Conservation (phyloP, 2,888 invertebrate genomes). For the Adelognathus sp. region DNA sequence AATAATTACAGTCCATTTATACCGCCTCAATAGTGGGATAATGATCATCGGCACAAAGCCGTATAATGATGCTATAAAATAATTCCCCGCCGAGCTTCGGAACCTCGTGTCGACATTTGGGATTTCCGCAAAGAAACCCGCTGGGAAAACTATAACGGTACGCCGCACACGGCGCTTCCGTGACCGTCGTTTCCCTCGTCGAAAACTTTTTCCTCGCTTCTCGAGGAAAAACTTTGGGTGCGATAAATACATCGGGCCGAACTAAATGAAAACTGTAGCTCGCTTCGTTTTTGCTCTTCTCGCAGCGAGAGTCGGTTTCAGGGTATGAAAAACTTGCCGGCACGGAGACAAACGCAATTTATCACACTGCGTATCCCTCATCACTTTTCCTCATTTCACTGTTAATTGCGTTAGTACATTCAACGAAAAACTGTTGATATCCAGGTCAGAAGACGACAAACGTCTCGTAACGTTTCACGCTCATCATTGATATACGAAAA, state of each 20-base stretch:
- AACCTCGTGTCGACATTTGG: background rate
- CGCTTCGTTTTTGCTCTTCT: background rate
- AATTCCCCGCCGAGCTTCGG: background rate
- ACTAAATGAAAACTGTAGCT: background rate
- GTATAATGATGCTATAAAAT: background rate
- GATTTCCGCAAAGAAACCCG: background rate
- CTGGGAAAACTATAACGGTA: background rate
- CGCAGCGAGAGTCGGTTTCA: background rate
- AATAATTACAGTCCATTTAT: background rate
- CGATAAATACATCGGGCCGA: background rate
- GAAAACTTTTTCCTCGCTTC: background rate
- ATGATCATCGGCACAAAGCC: background rate
- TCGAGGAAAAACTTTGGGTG: background rate
- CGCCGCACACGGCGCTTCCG: background rate
- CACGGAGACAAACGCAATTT: background rate
- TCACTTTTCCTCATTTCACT: no score
- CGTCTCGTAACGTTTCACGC: no score
- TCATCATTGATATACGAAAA: no score
- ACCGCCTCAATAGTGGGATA: background rate
- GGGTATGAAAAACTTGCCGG: slow-evolving; percentile 4
- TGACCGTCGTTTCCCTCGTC: background rate
- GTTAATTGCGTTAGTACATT: no score
- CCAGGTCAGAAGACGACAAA: no score
- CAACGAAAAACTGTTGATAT: no score
- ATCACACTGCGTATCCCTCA: no score